These are phyloP conservation scores for Dexiosoma caninum DNA, from an alignment of 2,888 invertebrate species.

Conservation along the genomic window DNA sequence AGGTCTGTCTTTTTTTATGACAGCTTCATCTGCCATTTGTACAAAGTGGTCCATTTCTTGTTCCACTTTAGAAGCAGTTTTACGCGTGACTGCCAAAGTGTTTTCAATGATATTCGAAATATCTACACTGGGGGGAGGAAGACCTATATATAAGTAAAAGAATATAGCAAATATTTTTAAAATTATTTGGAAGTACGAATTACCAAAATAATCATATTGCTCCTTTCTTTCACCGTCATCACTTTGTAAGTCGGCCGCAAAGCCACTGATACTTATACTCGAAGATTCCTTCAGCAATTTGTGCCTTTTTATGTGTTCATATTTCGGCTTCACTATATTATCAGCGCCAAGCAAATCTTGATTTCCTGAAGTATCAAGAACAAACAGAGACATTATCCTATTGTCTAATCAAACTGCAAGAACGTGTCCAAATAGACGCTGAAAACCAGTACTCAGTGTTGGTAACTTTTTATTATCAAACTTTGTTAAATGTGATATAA, in stretches of 20 bases:
- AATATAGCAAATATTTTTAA: no score
- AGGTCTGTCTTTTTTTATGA: slow-evolving; percentile 54
- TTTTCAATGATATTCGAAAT: slow-evolving; percentile 66
- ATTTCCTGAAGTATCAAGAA: slow-evolving; percentile 72
- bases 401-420: background rate
- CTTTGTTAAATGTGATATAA: no score
- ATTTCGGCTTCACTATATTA: slow-evolving; percentile 28
- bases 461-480: no score
- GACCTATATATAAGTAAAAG: slow-evolving; percentile 59
- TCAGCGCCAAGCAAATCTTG: slow-evolving; percentile 66
- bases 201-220: slow-evolving; percentile 70
- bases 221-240: slow-evolving; percentile 61
- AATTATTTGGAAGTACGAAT: background rate
- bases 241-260: slow-evolving; percentile 22
- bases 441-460: no score
- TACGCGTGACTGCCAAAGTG: slow-evolving; percentile 54
- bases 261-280: background rate
- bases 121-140: slow-evolving; percentile 67
- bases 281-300: background rate
- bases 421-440: background rate
- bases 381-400: slow-evolving; percentile 71
- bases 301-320: background rate
- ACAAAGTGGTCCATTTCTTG: slow-evolving; percentile 65
- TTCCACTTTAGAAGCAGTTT: slow-evolving; percentile 57
- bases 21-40: slow-evolving; percentile 67